Conservation (phyloP, 2,888 invertebrate species). For the Sycophila texana region DNA sequence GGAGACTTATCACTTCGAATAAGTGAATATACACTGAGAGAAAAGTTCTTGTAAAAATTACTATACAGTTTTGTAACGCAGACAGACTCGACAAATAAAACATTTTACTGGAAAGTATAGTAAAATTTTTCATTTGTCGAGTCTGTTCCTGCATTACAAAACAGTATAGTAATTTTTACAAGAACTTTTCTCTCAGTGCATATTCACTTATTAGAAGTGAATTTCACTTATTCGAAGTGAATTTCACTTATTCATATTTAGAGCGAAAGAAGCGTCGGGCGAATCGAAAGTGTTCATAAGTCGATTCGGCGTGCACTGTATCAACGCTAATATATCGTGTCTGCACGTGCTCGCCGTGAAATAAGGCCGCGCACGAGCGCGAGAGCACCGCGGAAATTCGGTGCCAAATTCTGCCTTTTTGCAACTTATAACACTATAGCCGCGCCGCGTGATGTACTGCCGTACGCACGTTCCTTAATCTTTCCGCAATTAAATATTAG, state of each 20-base stretch:
- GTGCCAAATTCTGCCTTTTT: slow-evolving; percentile 53
- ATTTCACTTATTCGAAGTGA: too few relatives aligned
- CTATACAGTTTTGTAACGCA: too few relatives aligned
- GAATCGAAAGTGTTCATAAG: slow-evolving; percentile 25
- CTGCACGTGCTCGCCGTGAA: slow-evolving; percentile 51
- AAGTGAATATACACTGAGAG: too few relatives aligned
- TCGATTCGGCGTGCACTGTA: slow-evolving; percentile 33
- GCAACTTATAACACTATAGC: not conserved
- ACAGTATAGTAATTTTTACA: too few relatives aligned
- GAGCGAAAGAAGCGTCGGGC: not conserved
- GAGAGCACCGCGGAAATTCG: slow-evolving; percentile 14
- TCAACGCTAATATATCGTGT: slow-evolving; percentile 57
- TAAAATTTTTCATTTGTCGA: too few relatives aligned
- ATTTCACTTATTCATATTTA: not conserved
- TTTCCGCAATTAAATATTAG: slow-evolving; percentile 56
- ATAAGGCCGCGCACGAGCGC: slow-evolving; percentile 53
- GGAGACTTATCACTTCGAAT: too few relatives aligned
- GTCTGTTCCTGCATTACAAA: too few relatives aligned
- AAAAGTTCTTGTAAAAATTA: too few relatives aligned
- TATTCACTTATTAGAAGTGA: too few relatives aligned
- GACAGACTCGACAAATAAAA: too few relatives aligned
- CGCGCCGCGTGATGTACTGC: slow-evolving; percentile 50
- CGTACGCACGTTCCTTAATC: slow-evolving; percentile 38
- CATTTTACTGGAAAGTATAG: too few relatives aligned
- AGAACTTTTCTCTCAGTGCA: too few relatives aligned